Percentiles rank a stretch among this genome's conserved stretches.
Evolutionary conservation across 2,888 invertebrate genomes (phyloP).

Genomic region (Drosophila ezoana): DNA sequence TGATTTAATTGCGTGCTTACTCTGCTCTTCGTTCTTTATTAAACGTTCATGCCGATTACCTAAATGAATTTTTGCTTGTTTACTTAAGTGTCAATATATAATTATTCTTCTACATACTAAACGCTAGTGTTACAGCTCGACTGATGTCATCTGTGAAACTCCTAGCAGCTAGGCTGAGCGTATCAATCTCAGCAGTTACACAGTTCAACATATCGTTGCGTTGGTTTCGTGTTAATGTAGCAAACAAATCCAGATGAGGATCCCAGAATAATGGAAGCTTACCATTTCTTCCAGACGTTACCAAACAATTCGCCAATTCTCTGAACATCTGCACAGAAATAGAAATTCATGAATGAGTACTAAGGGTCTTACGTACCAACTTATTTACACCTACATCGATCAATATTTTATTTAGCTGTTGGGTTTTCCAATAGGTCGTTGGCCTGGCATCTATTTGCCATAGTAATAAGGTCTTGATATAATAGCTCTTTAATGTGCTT

Average conservation of each 20-base stretch:
- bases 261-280: conserved; percentile 73
- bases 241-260: conserved; percentile 62
- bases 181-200: conserved; percentile 1
- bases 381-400: conserved; percentile 62
- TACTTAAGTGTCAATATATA: background rate
- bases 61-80: background rate
- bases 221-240: conserved; percentile 31
- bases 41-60: background rate
- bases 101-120: conserved; percentile 1
- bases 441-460: conserved; percentile 55
- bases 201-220: conserved; percentile 49
- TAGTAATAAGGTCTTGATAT: conserved; percentile 79
- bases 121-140: background rate
- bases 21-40: background rate
- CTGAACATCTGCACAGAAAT: conserved; percentile 61
- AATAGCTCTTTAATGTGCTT: conserved; percentile 78
- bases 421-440: conserved; percentile 60
- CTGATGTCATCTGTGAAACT: background rate
- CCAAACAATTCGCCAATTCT: conserved; percentile 46
- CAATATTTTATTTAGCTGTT: conserved; percentile 46
- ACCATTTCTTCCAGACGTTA: conserved; percentile 11
- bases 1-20: background rate
- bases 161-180: background rate
- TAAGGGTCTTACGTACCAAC: too few relatives aligned
- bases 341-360: too few relatives aligned